Base-by-base conservation (phyloP, 2,113 vertebrate genomes). In the Leptobrachium leishanense region DNA sequence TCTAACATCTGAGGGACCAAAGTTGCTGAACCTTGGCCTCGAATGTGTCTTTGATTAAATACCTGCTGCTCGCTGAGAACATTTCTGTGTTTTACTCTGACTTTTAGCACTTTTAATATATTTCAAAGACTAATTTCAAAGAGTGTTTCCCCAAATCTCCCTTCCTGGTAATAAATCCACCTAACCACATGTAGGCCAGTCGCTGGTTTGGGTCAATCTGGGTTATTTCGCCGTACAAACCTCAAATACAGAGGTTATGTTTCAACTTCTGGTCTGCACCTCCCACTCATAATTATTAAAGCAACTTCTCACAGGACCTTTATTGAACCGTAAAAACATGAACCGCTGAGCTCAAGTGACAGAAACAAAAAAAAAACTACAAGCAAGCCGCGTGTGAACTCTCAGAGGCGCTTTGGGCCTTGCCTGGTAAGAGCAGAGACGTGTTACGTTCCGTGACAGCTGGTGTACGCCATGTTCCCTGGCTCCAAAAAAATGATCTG, bases 281-380 rank as follows among this genome's bases (percentile, higher is more conserved):
- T 69, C 75, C 55, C 66, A 54, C 41, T 20, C 43, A 69, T 43
- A 77, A 69, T 77, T 70, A 77, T 40, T 11, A 59, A 46, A 42
- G 42, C 54, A 53, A 43, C n/a, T 70, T 77, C 67, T 39, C 67
- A 66, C 41, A 39, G 63, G 44, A 59, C 43, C 63, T 75, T 6
- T 41, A 75, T 20, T 40, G 50, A 66, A 41, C 55, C 40, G 15
- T 69, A 11, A 31, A 69, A 55, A 12, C 11, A 15, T 2, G n/a
- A 39, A 39, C 20, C 9, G 8, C 4, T 50, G 46, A 69, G 20
- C 59, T 57, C 53, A 39, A 12, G 40, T 6, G 20, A 57, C 44
- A 54, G n/a, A 43, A 76, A 42, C n/a, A 68, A 77, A 3, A 43
- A 55, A 41, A 43, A 76, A 64, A 43, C 63, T 0, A 4, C 20